Percentiles rank a stretch among this genome's conserved stretches.
These are phyloP conservation scores for Callospermophilus lateralis DNA, from an alignment of 2,113 vertebrate genomes.

Conservation along the genomic window DNA sequence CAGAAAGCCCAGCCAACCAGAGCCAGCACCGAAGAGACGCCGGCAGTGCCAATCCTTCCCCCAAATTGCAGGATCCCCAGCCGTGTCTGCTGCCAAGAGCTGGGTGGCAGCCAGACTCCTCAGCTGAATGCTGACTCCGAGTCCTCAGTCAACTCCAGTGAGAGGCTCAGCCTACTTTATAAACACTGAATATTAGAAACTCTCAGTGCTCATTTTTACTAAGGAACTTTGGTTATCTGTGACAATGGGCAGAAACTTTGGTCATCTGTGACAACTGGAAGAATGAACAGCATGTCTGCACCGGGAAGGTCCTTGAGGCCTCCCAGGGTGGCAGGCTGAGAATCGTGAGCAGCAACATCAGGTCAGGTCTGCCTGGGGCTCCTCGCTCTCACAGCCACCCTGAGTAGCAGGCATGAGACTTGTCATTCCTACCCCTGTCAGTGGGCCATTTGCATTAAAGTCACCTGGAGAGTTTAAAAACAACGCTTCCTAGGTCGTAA, in stretches of 20 bases:
- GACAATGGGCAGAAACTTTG: background rate
- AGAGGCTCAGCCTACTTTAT: background rate
- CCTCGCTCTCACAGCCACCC: rapidly evolving
- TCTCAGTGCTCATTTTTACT: background rate
- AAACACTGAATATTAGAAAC: background rate
- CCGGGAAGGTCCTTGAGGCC: background rate
- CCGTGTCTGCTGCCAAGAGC: background rate
- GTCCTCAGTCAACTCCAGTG: background rate
- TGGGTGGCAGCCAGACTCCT: background rate
- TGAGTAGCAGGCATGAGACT: background rate
- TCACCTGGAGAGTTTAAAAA: background rate
- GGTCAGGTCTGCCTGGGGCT: background rate
- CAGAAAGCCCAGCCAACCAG: background rate
- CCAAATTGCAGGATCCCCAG: background rate
- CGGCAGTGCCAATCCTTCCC: rapidly evolving
- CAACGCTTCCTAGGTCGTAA: background rate
- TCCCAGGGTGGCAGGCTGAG: background rate
- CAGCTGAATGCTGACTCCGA: background rate
- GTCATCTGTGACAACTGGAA: background rate
- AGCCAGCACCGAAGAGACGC: rapidly evolving
- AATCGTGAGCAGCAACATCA: background rate
- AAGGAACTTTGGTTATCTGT: background rate
- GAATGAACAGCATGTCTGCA: background rate
- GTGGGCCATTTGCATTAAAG: background rate
- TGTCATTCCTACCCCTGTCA: rapidly evolving